phyloP scores from a whole-genome alignment of 2,888 invertebrate species.

The Crossocerus cetratus region DNA sequence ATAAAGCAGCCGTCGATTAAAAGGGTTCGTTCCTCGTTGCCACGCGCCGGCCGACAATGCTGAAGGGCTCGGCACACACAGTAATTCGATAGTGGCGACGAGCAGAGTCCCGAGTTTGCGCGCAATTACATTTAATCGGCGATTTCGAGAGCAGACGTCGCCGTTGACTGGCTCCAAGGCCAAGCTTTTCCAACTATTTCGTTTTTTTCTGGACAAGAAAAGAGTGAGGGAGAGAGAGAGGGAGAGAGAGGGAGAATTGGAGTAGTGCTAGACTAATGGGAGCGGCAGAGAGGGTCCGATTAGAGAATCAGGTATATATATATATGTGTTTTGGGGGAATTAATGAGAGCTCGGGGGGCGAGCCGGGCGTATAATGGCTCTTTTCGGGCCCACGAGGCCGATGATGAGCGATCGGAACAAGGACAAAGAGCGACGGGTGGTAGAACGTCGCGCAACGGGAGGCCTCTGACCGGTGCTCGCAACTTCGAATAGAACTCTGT shows the following conservation, averaged over 20 bases:
- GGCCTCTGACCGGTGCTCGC: conserved; percentile 53
- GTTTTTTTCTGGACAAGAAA: too few relatives aligned
- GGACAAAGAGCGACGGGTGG: conserved; percentile 70
- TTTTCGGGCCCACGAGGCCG: conserved; percentile 40
- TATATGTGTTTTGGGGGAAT: conserved; percentile 37
- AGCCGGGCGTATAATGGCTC: conserved; percentile 53
- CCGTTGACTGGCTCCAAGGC: too few relatives aligned
- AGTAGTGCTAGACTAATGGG: conserved; percentile 1
- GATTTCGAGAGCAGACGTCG: not conserved
- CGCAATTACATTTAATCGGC: not conserved
- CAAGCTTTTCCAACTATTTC: too few relatives aligned
- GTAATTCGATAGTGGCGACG: not conserved
- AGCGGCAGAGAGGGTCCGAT: conserved; percentile 3
- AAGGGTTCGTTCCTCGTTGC: too few relatives aligned
- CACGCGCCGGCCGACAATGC: too few relatives aligned
- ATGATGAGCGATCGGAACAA: conserved; percentile 62
- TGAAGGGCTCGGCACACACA: not conserved
- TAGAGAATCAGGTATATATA: conserved; percentile 12
- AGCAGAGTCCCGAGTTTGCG: not conserved
- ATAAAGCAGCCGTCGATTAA: too few relatives aligned
- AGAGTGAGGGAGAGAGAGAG: too few relatives aligned
- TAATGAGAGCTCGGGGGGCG: conserved; percentile 53
- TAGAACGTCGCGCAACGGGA: conserved; percentile 65
- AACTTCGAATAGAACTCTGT: conserved; percentile 49
- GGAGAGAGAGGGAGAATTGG: not conserved